Base-by-base conservation (phyloP, 2,797 vertebrate genomes). In the Onychomys arenicola region DNA sequence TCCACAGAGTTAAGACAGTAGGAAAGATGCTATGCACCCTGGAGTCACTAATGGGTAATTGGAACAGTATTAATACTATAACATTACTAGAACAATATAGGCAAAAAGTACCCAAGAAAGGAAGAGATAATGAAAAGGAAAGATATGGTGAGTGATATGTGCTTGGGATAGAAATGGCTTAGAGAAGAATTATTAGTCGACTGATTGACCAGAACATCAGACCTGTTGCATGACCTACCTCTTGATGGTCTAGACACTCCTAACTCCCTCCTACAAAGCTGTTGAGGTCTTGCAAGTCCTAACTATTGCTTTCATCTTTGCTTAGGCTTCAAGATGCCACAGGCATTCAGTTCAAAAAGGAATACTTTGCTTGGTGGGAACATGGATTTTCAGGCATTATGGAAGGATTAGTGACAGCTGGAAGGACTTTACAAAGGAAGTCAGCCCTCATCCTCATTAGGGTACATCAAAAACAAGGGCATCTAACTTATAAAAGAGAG, bases 121-220 rank as follows among this genome's bases (percentile, higher is more conserved):
- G 52, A 63, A 86, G n/a, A 43, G 40, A 14, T 27, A 6, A 8
- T 86, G 55, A 85, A 89, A 63, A 89, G 89, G 57, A 90, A 96
- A 43, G 61, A 78, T 61, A 29, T 9, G 6, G 59, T 23, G 59
- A 92, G 65, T 65, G 37, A 75, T 46, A 6, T 76, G 57, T 52
- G 11, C 9, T 37, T 89, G n/a, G 13, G 8, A 32, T 37, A 10
- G 49, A 94, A 94, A 93, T 69, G 21, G 43, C 59, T 92, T 82
- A 63, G 86, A 95, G 89, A 71, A 91, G 61, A 94, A 89, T 40
- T 75, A 69, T 16, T 81, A 76, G 25, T 78, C 37, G 93, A 59
- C 32, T n/a, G 71, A 85, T n/a, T 76, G 27, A n/a, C 23, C 12
- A 63, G 40, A 91, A 6, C 23, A 83, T 3, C 32, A 96, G 34